Base-by-base conservation (phyloP, 2,113 vertebrate genomes). In the Echinops telfairi region DNA sequence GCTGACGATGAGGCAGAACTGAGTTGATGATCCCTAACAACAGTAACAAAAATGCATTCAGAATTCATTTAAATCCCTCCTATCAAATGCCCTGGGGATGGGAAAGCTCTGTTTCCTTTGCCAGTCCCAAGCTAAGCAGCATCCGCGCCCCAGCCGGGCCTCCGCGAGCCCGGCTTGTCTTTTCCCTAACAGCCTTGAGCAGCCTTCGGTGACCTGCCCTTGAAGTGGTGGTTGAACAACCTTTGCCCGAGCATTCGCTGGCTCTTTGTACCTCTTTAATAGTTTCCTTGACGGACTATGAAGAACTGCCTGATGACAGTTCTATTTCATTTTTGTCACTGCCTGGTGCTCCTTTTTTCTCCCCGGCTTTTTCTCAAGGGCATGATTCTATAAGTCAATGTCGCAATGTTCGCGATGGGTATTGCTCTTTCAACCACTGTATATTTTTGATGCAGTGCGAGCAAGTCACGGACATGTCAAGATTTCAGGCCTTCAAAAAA, bases 271-370 rank as follows among this genome's bases (percentile, higher is more conserved):
- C 97, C 97, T 97, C 97, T 97, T 97, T 98, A 98, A 98, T 98
- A 97, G 97, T 98, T 98, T 98, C 96, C 31, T 94, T 98, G 98
- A 98, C 96, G 93, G 96, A 98, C 98, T 98, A 98, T 98, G 98
- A 98, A 98, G 98, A 98, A 98, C 97, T 98, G 96, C 98, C 96
- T 90, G 97, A 97, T 98, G 98, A 98, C 98, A 98, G 97, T 97
- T 98, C 97, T 98, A 98, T 98, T 98, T 98, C 98, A 98, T 98
- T 98, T 98, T 98, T 98, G 98, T 98, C 98, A 97, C 95, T 97
- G 96, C 84, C 86, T 96, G 88, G 92, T 91, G 95, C 96, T 98
- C 97, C 83, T 88, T 98, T 98, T 98, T 97, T 95, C 97, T 98
- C 77, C 29, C 89, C 73, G 94, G 95, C 96, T 97, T 98, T 98